phyloP scores from a whole-genome alignment of 2,888 invertebrate species.

The Sclerodermus sp. region DNA sequence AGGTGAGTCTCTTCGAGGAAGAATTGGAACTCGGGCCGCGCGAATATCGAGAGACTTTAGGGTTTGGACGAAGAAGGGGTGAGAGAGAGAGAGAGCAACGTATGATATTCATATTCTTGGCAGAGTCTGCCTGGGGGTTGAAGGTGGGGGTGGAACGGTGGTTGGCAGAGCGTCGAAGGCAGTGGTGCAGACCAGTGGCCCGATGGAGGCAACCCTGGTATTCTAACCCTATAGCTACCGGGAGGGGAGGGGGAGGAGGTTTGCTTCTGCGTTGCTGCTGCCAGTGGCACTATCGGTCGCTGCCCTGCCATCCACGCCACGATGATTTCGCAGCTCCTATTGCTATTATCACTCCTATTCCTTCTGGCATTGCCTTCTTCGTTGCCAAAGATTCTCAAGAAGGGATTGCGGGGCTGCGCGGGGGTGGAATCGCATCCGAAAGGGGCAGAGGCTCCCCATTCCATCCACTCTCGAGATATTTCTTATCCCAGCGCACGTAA shows the following conservation, averaged over 20 bases:
- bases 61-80: conserved; percentile 1
- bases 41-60: too few species aligned
- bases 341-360: too few species aligned
- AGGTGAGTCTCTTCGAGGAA: not conserved
- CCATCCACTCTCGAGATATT: conserved; percentile 44
- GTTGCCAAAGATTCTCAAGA: conserved; percentile 8
- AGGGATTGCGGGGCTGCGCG: conserved; percentile 5
- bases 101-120: conserved; percentile 55
- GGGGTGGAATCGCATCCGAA: conserved; percentile 9
- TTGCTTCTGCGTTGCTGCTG: too few species aligned
- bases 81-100: conserved; percentile 26
- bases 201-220: conserved; percentile 48
- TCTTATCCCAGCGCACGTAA: conserved; percentile 57
- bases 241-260: conserved; percentile 12
- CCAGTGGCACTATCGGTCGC: too few species aligned
- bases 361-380: too few species aligned
- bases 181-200: conserved; percentile 52
- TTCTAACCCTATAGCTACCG: conserved; percentile 44
- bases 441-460: too few species aligned
- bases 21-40: too few species aligned
- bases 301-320: too few species aligned
- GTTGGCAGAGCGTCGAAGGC: conserved; percentile 46
- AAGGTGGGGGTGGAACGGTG: conserved; percentile 25
- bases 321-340: too few species aligned
- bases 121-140: conserved; percentile 37